phyloP scores from a whole-genome alignment of 2,888 invertebrate genomes.

The Cheilosia soror region DNA sequence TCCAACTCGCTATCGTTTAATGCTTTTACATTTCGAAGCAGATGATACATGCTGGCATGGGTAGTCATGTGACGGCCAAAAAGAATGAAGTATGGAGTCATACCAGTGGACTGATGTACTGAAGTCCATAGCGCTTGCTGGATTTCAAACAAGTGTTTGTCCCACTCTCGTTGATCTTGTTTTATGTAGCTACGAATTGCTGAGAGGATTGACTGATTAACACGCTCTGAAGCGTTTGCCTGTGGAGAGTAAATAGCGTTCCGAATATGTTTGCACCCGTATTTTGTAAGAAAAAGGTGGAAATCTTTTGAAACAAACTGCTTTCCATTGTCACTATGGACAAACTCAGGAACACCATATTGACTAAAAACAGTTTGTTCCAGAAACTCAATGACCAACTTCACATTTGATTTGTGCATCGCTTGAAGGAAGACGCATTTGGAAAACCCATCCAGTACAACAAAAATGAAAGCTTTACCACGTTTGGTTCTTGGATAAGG shows the following conservation, averaged over 20 bases:
- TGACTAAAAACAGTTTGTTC: not conserved
- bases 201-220: not conserved
- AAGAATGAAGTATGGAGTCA: not conserved
- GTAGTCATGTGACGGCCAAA: not conserved
- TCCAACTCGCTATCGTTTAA: not conserved
- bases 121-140: not conserved
- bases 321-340: not conserved
- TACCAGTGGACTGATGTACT: not conserved
- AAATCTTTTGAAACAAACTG: not conserved
- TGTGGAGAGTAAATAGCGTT: not conserved
- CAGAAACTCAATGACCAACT: not conserved
- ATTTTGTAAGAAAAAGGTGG: not conserved
- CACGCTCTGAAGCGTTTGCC: not conserved
- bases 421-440: not conserved
- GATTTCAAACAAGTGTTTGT: no score
- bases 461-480: not conserved
- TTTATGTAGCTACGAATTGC: slow-evolving; percentile 6
- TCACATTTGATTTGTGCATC: not conserved
- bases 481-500: not conserved
- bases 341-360: slow-evolving; percentile 1
- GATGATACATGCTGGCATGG: not conserved
- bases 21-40: not conserved
- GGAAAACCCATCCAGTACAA: not conserved
- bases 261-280: not conserved
- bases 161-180: not conserved